phyloP scores from a whole-genome alignment of 1,140 invertebrate genomes.

The Papilio machaon region DNA sequence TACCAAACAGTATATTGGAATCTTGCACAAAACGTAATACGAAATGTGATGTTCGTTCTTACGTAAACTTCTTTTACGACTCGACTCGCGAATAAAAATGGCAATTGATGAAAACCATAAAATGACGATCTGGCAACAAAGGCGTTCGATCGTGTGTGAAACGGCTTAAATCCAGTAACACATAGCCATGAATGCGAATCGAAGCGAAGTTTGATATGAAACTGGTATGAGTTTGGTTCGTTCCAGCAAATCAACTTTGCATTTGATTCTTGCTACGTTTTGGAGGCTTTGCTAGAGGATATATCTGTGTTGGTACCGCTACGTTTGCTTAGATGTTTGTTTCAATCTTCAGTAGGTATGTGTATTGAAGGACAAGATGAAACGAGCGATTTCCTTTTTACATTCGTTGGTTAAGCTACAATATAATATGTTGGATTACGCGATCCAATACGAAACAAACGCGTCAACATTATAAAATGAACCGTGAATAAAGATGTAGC shows the following conservation, averaged over 20 bases:
- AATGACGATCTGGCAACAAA: conserved; percentile 38
- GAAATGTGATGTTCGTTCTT: conserved; percentile 30
- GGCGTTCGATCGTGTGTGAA: conserved; percentile 42
- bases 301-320: too few relatives aligned
- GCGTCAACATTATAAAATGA: not conserved
- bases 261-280: not conserved
- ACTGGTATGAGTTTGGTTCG: not conserved
- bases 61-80: conserved; percentile 42
- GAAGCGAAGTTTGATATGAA: not conserved
- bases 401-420: conserved; percentile 28
- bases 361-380: conserved; percentile 34
- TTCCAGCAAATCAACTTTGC: not conserved
- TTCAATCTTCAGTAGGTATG: conserved; percentile 29
- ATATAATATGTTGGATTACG: not conserved
- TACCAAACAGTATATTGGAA: conserved; percentile 29
- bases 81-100: conserved; percentile 40
- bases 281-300: not conserved
- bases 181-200: not conserved
- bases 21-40: conserved; percentile 15
- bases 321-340: not conserved
- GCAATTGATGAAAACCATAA: conserved; percentile 45
- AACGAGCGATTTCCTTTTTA: conserved; percentile 36
- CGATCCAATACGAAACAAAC: not conserved
- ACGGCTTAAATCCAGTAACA: conserved; percentile 22
- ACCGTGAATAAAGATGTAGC: not conserved